Evolutionary conservation across 2,797 vertebrate genomes (phyloP).

Genomic region (Trichosurus vulpecula): DNA sequence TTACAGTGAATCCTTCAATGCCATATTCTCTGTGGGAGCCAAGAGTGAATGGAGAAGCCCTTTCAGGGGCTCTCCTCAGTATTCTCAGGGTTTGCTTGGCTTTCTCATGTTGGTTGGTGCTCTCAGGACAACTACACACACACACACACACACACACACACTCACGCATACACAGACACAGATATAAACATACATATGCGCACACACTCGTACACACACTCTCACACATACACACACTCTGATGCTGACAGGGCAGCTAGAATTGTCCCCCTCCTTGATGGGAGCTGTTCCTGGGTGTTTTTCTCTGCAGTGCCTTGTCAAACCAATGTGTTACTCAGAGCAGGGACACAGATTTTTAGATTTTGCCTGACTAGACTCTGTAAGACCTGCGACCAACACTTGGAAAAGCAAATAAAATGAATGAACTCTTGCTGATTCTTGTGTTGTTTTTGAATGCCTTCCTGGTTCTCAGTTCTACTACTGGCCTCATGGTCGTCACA

Average conservation of each 20-base stretch:
- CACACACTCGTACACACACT: too few species aligned
- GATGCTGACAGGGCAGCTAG: background rate
- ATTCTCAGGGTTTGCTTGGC: slow-evolving; percentile 32
- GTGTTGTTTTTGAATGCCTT: background rate
- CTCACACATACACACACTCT: background rate
- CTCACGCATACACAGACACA: too few species aligned
- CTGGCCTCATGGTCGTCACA: background rate
- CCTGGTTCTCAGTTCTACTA: background rate
- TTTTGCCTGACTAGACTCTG: slow-evolving; percentile 63
- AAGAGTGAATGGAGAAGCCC: fast-evolving
- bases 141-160: background rate
- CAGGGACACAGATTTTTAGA: background rate
- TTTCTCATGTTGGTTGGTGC: background rate
- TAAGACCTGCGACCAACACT: slow-evolving; percentile 53
- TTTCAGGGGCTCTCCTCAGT: background rate
- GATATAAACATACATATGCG: too few species aligned
- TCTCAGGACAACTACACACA: background rate
- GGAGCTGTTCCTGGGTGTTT: fast-evolving
- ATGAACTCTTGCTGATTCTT: slow-evolving; percentile 54
- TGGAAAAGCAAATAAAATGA: slow-evolving; percentile 80
- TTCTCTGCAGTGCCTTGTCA: slow-evolving; percentile 79
- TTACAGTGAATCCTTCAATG: background rate
- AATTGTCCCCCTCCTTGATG: background rate
- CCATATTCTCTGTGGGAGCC: fast-evolving
- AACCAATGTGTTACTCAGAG: background rate